Evolutionary conservation across 2,113 vertebrate genomes (phyloP).

Genomic region (Stigmatopora nigra): DNA sequence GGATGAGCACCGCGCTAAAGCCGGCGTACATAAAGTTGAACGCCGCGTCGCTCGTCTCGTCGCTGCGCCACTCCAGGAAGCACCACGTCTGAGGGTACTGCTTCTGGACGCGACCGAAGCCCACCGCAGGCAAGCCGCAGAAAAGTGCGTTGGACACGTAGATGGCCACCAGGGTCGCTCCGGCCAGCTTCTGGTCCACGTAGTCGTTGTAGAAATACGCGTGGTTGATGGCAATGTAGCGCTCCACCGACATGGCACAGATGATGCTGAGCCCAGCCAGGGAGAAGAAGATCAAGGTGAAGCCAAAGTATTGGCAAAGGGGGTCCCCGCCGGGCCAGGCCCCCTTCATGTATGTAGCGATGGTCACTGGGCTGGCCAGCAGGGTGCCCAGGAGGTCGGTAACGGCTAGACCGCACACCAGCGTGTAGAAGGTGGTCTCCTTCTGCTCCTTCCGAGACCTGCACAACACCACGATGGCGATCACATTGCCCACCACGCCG

Average conservation of each 20-base stretch:
- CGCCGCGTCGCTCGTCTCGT: slow-evolving; percentile 77
- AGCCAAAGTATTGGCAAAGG: slow-evolving; percentile 92
- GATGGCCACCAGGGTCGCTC: slow-evolving; percentile 82
- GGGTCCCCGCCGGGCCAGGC: slow-evolving; percentile 81
- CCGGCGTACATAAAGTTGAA: slow-evolving; percentile 95
- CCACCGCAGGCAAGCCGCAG: slow-evolving; percentile 86
- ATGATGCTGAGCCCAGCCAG: slow-evolving; percentile 94
- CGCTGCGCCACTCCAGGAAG: slow-evolving; percentile 91
- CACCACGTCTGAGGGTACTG: slow-evolving; percentile 94
- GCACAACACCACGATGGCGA: slow-evolving; percentile 90
- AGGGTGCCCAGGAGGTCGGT: slow-evolving; percentile 93
- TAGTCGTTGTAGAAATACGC: slow-evolving; percentile 95
- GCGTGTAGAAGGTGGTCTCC: slow-evolving; percentile 92
- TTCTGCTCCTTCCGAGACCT: slow-evolving; percentile 91
- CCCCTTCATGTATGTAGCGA: slow-evolving; percentile 86
- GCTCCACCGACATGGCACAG: slow-evolving; percentile 96
- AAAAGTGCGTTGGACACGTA: slow-evolving; percentile 89
- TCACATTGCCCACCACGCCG: slow-evolving; percentile 90
- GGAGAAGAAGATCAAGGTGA: slow-evolving; percentile 93
- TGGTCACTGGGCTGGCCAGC: slow-evolving; percentile 92
- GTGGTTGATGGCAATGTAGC: slow-evolving; percentile 97
- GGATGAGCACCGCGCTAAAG: slow-evolving; percentile 87
- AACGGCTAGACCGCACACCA: slow-evolving; percentile 90
- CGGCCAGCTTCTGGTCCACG: slow-evolving; percentile 85
- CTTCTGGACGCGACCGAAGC: slow-evolving; percentile 79